A percentile compares a stretch with the other conserved stretches of the same genome.
phyloP scores from a whole-genome alignment of 1,140 invertebrate genomes.

The Campoletis sonorensis region DNA sequence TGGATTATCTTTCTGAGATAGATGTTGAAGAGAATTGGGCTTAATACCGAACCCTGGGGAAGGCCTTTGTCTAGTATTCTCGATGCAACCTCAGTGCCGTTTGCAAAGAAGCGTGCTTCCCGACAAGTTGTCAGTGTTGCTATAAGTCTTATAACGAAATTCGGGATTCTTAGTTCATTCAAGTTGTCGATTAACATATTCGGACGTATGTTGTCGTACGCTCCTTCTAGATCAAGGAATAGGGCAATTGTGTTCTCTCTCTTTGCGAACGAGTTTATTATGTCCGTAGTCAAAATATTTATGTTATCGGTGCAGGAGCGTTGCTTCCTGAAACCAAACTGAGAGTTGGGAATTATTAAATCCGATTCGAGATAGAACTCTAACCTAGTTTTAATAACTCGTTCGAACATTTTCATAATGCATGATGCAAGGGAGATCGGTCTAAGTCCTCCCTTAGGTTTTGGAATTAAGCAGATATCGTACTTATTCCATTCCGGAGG shows the following conservation, averaged over 20 bases:
- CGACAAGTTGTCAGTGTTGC: background rate
- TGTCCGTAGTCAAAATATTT: background rate
- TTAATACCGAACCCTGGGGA: conserved; percentile 10
- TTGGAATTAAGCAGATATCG: conserved; percentile 43
- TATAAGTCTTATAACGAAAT: background rate
- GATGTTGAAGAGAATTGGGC: conserved; percentile 21
- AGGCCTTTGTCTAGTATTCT: background rate
- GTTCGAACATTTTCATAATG: conserved; percentile 35
- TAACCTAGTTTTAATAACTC: conserved; percentile 44
- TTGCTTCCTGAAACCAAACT: conserved; percentile 42
- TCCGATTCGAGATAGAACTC: conserved; percentile 19
- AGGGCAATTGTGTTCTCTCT: background rate
- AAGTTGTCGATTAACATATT: conserved; percentile 12
- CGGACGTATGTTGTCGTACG: conserved; percentile 1
- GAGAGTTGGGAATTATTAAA: conserved; percentile 13
- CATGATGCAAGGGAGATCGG: conserved; percentile 40
- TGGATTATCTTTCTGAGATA: conserved; percentile 23
- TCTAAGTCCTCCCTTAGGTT: conserved; percentile 27
- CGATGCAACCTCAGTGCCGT: background rate
- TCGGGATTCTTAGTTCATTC: background rate
- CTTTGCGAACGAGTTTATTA: background rate
- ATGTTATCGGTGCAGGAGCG: conserved; percentile 18
- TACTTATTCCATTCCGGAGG: conserved; percentile 47
- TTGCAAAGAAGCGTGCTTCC: conserved; percentile 8
- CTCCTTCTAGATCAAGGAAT: conserved; percentile 16